Evolutionary conservation across 2,797 vertebrate genomes (phyloP), one percentile per base, ranked within the genome.

Genomic region (Rachycentron canadum): DNA sequence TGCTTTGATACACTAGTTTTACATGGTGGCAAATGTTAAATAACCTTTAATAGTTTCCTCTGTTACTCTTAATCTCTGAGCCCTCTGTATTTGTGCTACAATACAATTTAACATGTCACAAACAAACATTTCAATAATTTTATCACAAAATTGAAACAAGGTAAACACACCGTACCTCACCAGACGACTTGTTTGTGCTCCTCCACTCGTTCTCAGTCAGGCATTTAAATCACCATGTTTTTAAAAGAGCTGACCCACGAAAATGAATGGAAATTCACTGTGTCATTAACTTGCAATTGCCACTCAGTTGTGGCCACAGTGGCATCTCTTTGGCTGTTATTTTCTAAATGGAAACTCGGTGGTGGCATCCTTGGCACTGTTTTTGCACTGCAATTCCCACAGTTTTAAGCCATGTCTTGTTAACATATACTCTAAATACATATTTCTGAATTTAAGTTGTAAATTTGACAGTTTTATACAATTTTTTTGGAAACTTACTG

Each of bases 341-440:
- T 28, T n/a, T 36, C 14, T 59, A 73, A 50, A 23, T 66, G 41
- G 52, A 52, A 57, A 69, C 30, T 34, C 16, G 26, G 11, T 40
- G 49, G 34, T 50, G 16, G 28, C 10, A 23, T 47, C 26, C 19
- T 23, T 23, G 9, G 12, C 21, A 43, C 21, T 41, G 13, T 34
- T 67, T 45, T 60, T 40, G 19, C 4, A 7, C 12, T 13, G 30
- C 13, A 69, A 2, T 25, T 58, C 9, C 25, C 4, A 41, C 21
- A 52, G 30, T 32, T 34, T 43, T 14, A 43, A 61, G 21, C 25
- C 14, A 59, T n/a, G 25, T 60, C 21, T 21, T 45, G n/a, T 43
- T 57, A 49, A 30, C 8, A 49, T 26, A n/a, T 23, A 7, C 4
- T 59, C 45, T 21, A 7, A 16, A 45, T 28, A 52, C 3, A 58